These are phyloP conservation scores for Sterna hirundo DNA, from an alignment of 2,113 vertebrate species.

Conservation along the genomic window DNA sequence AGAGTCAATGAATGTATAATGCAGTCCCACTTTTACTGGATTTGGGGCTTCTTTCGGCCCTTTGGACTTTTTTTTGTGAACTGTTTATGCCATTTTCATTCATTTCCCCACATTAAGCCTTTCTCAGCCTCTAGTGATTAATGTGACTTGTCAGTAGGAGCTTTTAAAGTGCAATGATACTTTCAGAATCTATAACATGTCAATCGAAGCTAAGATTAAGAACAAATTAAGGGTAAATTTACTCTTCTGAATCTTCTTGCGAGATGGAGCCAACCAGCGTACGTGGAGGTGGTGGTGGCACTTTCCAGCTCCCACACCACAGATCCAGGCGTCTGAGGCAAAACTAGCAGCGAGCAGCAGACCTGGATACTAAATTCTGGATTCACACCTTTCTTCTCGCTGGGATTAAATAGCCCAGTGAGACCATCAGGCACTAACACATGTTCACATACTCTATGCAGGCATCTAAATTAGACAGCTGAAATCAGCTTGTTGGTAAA, in stretches of 20 bases:
- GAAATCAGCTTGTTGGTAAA: neutral
- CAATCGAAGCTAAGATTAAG: conserved; percentile 56
- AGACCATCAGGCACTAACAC: neutral
- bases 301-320: neutral
- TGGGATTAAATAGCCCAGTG: neutral
- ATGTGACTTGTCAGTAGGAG: conserved; percentile 65
- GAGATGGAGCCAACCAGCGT: neutral
- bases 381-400: neutral
- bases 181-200: conserved; percentile 47
- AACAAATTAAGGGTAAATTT: conserved; percentile 73
- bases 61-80: conserved; percentile 73
- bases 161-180: conserved; percentile 70
- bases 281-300: neutral
- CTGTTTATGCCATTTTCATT: conserved; percentile 77
- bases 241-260: conserved; percentile 4
- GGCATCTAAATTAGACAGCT: neutral
- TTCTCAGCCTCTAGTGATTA: conserved; percentile 68
- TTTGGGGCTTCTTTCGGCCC: conserved; percentile 68
- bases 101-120: conserved; percentile 67
- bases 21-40: conserved; percentile 81
- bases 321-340: neutral
- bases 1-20: conserved; percentile 89
- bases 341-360: neutral
- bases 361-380: neutral
- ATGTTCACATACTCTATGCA: accelerated